phyloP scores from a whole-genome alignment of 2,113 vertebrate genomes.

The Amphiprion ocellaris region DNA sequence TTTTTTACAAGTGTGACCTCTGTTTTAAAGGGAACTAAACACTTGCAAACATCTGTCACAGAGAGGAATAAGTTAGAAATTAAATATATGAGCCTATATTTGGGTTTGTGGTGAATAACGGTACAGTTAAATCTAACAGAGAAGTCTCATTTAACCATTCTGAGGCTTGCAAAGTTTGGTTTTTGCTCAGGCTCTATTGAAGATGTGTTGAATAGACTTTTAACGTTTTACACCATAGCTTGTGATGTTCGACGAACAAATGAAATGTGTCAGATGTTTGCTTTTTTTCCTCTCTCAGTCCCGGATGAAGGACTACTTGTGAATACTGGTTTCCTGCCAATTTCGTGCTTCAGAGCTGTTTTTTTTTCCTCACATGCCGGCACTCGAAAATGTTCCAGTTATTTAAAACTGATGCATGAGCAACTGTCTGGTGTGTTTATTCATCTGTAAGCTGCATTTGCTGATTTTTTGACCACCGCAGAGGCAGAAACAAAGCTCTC shows the following conservation, averaged over 20 bases:
- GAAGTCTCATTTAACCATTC: background rate
- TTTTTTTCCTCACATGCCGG: background rate
- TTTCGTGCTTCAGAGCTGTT: background rate
- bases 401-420: constrained; percentile 25
- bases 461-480: background rate
- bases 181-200: constrained; percentile 20
- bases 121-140: background rate
- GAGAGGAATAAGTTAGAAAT: background rate
- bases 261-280: constrained; percentile 11
- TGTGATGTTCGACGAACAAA: constrained; percentile 22
- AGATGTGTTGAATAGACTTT: constrained; percentile 19
- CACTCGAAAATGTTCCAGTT: background rate
- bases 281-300: background rate
- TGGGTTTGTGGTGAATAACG: background rate
- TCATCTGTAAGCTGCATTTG: constrained; percentile 1
- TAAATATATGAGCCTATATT: background rate
- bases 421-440: constrained; percentile 2
- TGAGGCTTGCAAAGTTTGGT: constrained; percentile 8
- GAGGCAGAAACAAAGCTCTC: background rate
- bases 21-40: constrained; percentile 15
- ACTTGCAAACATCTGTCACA: background rate
- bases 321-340: constrained; percentile 6
- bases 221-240: constrained; percentile 20
- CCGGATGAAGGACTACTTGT: background rate
- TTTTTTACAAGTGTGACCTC: constrained; percentile 4